Conservation (phyloP, 2,113 vertebrate species). For the Balaeniceps rex region DNA sequence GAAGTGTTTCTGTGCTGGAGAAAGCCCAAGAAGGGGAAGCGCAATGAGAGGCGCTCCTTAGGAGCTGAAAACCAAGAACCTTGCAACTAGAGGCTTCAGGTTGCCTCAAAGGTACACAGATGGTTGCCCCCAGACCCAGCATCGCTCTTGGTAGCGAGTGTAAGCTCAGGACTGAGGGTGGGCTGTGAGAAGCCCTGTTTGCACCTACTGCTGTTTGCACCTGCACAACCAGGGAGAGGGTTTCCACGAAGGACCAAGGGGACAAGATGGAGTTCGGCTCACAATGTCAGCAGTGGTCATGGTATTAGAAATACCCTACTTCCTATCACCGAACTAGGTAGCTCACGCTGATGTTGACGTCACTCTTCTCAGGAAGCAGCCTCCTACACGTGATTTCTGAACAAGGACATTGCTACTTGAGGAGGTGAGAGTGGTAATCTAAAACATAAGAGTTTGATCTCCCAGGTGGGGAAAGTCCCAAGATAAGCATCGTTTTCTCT, state of each 20-base stretch:
- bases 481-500: background rate
- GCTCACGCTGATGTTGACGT: background rate
- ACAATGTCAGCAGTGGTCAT: background rate
- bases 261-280: background rate
- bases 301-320: background rate
- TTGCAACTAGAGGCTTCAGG: background rate
- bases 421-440: background rate
- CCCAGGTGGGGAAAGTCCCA: background rate
- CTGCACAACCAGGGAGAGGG: background rate
- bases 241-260: background rate
- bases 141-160: accelerated
- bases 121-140: background rate
- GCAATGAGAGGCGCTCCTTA: background rate
- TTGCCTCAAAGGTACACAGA: background rate
- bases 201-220: background rate
- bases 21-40: background rate
- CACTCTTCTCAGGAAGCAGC: background rate
- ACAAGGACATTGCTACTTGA: background rate
- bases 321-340: background rate
- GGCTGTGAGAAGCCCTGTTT: background rate
- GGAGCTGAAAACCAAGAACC: background rate
- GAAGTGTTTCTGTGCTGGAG: background rate
- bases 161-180: background rate
- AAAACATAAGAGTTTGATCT: background rate
- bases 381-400: background rate